Evolutionary conservation across 1,140 invertebrate species (phyloP).

Genomic region (Achroia grisella): DNA sequence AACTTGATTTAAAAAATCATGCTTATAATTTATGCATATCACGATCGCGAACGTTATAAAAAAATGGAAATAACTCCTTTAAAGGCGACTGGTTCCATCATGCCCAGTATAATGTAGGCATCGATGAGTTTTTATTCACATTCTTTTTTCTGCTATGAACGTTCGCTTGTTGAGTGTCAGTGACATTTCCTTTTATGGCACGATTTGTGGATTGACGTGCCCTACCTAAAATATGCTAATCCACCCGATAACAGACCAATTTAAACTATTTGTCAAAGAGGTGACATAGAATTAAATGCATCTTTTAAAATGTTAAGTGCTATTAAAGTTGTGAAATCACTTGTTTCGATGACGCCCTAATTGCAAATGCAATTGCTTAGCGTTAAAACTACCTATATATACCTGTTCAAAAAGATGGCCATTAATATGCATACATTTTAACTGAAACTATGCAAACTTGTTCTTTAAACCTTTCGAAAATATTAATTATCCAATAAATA

Average conservation of each 20-base stretch:
- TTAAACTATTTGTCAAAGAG: conserved; percentile 10
- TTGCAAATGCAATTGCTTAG: not conserved
- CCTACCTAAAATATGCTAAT: conserved; percentile 36
- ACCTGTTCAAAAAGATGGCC: too few species aligned
- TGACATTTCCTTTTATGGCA: conserved; percentile 6
- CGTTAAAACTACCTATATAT: not conserved
- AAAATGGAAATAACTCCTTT: conserved; percentile 2
- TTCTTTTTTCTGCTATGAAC: not conserved
- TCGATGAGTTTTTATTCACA: not conserved
- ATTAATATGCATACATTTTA: too few species aligned
- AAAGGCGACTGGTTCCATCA: not conserved
- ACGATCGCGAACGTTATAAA: not conserved
- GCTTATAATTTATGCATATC: conserved; percentile 3
- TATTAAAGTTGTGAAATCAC: not conserved
- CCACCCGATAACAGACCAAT: conserved; percentile 3
- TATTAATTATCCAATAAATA: too few species aligned
- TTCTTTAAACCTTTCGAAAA: too few species aligned
- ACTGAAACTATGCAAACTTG: too few species aligned
- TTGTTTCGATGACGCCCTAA: not conserved
- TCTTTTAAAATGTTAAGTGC: conserved; percentile 8
- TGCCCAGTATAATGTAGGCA: not conserved
- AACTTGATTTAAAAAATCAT: not conserved
- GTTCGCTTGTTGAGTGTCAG: not conserved
- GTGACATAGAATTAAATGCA: conserved; percentile 11
- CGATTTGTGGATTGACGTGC: conserved; percentile 13